phyloP scores from a whole-genome alignment of 2,113 vertebrate species.

The Dolichallabes microphthalmus region DNA sequence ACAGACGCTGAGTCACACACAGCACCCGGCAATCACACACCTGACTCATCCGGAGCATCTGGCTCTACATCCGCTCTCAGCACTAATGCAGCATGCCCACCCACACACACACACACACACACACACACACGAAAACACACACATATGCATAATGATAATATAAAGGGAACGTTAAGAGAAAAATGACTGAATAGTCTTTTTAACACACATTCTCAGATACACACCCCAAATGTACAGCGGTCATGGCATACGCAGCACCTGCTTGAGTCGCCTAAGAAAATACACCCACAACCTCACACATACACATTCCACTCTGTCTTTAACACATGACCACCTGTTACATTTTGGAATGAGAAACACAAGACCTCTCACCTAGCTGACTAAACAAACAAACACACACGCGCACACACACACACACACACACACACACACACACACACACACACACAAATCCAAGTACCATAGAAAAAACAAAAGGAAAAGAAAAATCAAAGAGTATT shows the following conservation, averaged over 20 bases:
- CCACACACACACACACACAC: neutral
- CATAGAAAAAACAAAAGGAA: too few species aligned
- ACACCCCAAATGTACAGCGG: neutral
- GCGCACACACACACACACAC: constrained; percentile 12
- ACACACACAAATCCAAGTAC: too few species aligned
- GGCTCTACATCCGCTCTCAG: neutral
- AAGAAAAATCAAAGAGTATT: too few species aligned
- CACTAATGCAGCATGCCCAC: neutral
- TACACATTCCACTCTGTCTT: neutral
- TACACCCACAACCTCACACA: constrained; percentile 7
- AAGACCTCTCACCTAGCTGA: constrained; percentile 19
- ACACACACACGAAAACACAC: neutral
- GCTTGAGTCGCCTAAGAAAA: constrained; percentile 32
- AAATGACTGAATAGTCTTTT: neutral
- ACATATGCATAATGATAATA: neutral
- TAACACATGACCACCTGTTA: constrained; percentile 44
- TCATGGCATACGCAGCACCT: constrained; percentile 43
- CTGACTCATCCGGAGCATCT: neutral
- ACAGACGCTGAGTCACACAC: constrained; percentile 3
- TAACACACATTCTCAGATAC: neutral
- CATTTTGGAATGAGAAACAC: constrained; percentile 19
- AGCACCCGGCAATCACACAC: neutral
- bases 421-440: too few species aligned
- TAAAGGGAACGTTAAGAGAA: constrained; percentile 5
- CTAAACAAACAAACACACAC: constrained; percentile 14